Conservation (phyloP, 2,888 invertebrate genomes). For the Harpalus rubripes region DNA sequence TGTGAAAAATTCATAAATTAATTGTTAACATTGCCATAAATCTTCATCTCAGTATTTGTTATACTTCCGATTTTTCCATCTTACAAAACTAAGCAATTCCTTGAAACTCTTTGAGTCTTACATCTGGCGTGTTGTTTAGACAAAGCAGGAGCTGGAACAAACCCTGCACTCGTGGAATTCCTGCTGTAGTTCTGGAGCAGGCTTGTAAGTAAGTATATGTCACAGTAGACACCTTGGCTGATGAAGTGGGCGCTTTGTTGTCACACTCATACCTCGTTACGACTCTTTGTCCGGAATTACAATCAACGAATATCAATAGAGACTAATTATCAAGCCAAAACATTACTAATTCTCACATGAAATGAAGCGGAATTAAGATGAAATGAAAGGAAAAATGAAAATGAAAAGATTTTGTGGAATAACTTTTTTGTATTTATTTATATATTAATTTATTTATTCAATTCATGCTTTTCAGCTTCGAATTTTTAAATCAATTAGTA, state of each 20-base stretch:
- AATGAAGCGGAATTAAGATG: background rate
- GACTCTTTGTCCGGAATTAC: background rate
- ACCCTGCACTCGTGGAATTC: background rate
- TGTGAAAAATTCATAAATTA: no score
- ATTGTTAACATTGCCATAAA: no score
- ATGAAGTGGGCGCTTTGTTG: constrained; percentile 64
- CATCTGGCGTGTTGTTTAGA: background rate
- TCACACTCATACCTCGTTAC: constrained; percentile 10
- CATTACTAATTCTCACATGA: background rate
- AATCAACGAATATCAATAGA: constrained; percentile 2
- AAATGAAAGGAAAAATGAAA: no score
- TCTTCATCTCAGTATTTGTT: no score
- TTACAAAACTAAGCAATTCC: background rate
- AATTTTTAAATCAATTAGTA: no score
- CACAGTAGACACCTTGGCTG: constrained; percentile 26
- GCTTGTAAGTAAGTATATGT: constrained; percentile 44
- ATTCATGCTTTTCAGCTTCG: no score
- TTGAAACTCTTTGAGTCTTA: no score
- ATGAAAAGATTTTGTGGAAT: no score
- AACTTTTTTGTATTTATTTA: no score
- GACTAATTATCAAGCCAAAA: background rate
- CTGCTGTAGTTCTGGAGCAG: constrained; percentile 8
- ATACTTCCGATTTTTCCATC: no score
- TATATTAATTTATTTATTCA: no score
- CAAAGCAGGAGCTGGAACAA: background rate